Conservation (phyloP, 1,140 invertebrate species). For the Dinothrombium tinctorium region DNA sequence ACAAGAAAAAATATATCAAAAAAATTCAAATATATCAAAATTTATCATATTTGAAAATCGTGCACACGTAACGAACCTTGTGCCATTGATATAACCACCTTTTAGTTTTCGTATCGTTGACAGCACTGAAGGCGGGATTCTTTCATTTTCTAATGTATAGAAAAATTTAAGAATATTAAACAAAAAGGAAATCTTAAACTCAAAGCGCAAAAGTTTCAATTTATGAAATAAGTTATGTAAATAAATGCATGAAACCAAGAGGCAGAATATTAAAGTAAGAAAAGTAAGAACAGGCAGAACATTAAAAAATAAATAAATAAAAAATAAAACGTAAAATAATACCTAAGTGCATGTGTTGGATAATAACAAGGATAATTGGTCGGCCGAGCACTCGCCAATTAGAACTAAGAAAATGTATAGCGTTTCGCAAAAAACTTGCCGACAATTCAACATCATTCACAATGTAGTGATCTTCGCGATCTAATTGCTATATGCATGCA, state of each 20-base stretch:
- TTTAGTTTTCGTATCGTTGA: conserved; percentile 95
- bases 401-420: conserved; percentile 72
- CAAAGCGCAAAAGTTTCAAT: too few species aligned
- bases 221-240: too few species aligned
- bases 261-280: background rate
- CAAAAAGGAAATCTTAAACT: too few species aligned
- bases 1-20: conserved; percentile 22
- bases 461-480: conserved; percentile 75
- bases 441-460: conserved; percentile 66
- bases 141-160: conserved; percentile 58
- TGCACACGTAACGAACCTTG: conserved; percentile 23
- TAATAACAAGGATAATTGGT: conserved; percentile 50
- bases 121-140: conserved; percentile 73
- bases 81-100: conserved; percentile 94
- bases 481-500: conserved; percentile 47
- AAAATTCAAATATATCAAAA: conserved; percentile 7
- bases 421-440: conserved; percentile 59
- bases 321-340: conserved; percentile 9
- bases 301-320: conserved; percentile 15
- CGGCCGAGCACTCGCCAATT: conserved; percentile 69
- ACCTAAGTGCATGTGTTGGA: conserved; percentile 17
- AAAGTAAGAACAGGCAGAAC: background rate
- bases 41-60: conserved; percentile 9
- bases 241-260: too few species aligned
- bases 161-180: background rate